Conservation (phyloP, 2,113 vertebrate genomes). For the Myanophis thanlyinensis region DNA sequence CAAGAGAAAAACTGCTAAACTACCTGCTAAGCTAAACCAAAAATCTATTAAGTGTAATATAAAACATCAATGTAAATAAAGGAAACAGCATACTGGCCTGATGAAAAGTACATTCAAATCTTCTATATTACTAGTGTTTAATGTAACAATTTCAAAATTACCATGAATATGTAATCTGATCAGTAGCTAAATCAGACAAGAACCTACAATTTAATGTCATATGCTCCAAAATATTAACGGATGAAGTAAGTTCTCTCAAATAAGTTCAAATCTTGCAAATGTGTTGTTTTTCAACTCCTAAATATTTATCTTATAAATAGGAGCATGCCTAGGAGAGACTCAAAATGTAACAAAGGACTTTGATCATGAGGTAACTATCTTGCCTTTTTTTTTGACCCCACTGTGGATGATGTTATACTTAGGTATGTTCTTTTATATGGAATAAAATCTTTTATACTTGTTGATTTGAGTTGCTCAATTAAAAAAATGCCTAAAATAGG, state of each 20-base stretch:
- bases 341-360: background rate
- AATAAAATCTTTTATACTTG: no score
- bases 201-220: background rate
- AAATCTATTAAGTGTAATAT: conserved; percentile 10
- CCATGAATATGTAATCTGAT: background rate
- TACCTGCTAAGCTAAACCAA: conserved; percentile 4
- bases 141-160: background rate
- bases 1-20: background rate
- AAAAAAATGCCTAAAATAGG: background rate
- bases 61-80: background rate
- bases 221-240: background rate
- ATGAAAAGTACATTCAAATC: background rate
- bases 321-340: background rate
- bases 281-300: background rate
- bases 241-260: background rate
- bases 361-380: background rate
- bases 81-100: background rate
- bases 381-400: background rate
- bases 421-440: background rate
- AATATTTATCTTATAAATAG: background rate
- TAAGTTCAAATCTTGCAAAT: background rate
- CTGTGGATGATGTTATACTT: background rate
- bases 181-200: background rate
- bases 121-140: background rate
- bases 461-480: background rate